Conservation (phyloP, 2,888 invertebrate genomes). For the Trilocha varians region DNA sequence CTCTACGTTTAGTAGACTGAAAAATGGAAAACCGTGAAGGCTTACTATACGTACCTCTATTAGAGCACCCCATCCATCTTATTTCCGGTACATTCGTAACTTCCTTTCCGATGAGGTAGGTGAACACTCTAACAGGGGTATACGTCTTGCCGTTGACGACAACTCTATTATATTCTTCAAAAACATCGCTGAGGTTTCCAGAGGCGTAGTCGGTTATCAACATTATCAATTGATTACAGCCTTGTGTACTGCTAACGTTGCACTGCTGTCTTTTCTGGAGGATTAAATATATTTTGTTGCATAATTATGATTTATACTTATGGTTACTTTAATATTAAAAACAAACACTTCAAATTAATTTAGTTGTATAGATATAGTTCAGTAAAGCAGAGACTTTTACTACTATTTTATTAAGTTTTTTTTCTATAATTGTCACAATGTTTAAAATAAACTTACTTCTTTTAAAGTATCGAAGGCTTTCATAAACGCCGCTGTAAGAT, state of each 20-base stretch:
- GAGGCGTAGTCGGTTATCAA: slow-evolving; percentile 96
- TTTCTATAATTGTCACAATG: too few relatives aligned
- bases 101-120: slow-evolving; percentile 95
- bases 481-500: slow-evolving; percentile 85
- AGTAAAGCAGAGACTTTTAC: too few relatives aligned
- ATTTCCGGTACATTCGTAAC: slow-evolving; percentile 92
- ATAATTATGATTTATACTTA: too few relatives aligned
- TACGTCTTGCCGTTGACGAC: slow-evolving; percentile 73
- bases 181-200: slow-evolving; percentile 88
- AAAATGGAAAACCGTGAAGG: too few relatives aligned
- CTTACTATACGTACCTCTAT: slow-evolving; percentile 80
- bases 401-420: too few relatives aligned
- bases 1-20: too few relatives aligned
- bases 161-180: slow-evolving; percentile 84
- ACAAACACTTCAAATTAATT: too few relatives aligned
- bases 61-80: slow-evolving; percentile 94
- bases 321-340: too few relatives aligned
- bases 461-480: slow-evolving; percentile 88
- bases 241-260: slow-evolving; percentile 53
- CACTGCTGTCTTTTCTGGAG: slow-evolving; percentile 40
- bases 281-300: too few relatives aligned
- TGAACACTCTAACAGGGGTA: slow-evolving; percentile 93
- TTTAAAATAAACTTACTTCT: slow-evolving; percentile 56
- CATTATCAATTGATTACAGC: slow-evolving; percentile 98
- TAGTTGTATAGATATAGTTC: too few relatives aligned